phyloP scores from a whole-genome alignment of 2,113 vertebrate genomes.

The Chaetorhynchus papuensis region DNA sequence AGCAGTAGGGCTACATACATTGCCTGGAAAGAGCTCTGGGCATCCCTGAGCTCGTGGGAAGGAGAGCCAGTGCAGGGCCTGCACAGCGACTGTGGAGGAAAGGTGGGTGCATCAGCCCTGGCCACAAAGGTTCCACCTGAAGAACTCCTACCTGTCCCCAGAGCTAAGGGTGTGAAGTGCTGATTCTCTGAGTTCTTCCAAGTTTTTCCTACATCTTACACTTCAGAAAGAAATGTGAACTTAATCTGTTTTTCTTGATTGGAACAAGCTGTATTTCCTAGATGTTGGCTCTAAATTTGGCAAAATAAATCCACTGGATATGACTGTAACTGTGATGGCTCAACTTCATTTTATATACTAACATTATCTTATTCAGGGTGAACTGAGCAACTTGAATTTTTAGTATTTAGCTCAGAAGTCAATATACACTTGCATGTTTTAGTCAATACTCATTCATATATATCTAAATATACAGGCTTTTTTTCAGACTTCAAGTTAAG shows the following conservation, averaged over 20 bases:
- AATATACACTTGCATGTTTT: background rate
- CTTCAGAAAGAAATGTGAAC: background rate
- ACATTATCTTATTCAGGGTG: background rate
- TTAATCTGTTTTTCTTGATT: background rate
- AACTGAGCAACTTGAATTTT: background rate
- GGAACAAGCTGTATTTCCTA: background rate
- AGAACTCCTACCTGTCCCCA: background rate
- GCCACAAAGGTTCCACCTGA: background rate
- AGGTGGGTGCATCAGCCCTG: background rate
- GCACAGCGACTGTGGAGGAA: background rate
- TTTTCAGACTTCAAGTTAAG: background rate
- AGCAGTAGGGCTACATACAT: background rate
- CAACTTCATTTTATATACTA: background rate
- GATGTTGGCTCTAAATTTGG: background rate
- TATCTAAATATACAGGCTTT: background rate
- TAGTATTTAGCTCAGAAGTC: background rate
- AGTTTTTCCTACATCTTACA: background rate
- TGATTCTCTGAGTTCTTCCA: background rate
- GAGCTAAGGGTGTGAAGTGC: background rate
- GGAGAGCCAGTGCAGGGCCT: rapidly evolving
- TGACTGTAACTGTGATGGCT: background rate
- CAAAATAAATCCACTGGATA: background rate
- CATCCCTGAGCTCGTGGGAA: background rate
- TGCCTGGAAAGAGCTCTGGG: background rate
- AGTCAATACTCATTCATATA: background rate